Percentiles rank a stretch among this genome's conserved stretches.
These are phyloP conservation scores for Melinaea marsaeus DNA, from an alignment of 2,888 invertebrate genomes.

Conservation along the genomic window DNA sequence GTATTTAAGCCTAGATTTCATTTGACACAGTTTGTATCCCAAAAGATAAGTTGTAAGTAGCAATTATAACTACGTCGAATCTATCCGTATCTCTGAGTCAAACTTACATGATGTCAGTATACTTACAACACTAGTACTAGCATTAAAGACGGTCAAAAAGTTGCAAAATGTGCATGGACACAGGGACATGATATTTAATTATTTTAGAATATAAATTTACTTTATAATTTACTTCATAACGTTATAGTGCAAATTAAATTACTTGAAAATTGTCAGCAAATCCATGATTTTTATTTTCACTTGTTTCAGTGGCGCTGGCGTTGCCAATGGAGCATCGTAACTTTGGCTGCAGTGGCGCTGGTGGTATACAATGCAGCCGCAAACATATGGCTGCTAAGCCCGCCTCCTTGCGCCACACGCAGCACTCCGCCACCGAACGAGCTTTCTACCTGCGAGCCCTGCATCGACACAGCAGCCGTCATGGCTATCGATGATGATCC, in stretches of 20 bases:
- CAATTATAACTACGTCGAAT: too few species aligned
- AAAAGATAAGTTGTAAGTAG: too few species aligned
- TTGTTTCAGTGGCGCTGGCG: slow-evolving; percentile 70
- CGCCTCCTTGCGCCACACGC: slow-evolving; percentile 49
- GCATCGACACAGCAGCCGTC: slow-evolving; percentile 51
- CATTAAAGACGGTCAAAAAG: too few species aligned
- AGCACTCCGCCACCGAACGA: slow-evolving; percentile 45
- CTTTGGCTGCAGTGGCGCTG: slow-evolving; percentile 80
- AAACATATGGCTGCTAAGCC: slow-evolving; percentile 63
- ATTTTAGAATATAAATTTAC: too few species aligned
- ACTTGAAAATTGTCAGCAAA: neutral
- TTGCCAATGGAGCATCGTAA: slow-evolving; percentile 83
- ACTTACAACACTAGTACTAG: too few species aligned
- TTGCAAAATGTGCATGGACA: too few species aligned
- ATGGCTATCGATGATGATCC: slow-evolving; percentile 63
- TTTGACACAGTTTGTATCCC: too few species aligned
- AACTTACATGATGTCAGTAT: too few species aligned
- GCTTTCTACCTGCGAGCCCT: slow-evolving; percentile 60
- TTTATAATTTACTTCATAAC: too few species aligned
- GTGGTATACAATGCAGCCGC: slow-evolving; percentile 76
- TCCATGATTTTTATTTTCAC: neutral
- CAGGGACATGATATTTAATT: too few species aligned
- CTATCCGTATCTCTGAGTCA: too few species aligned
- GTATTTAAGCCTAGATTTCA: too few species aligned
- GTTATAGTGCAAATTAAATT: neutral